These are phyloP conservation scores for Sebastes dallii DNA, from an alignment of 2,797 vertebrate genomes.

Conservation along the genomic window DNA sequence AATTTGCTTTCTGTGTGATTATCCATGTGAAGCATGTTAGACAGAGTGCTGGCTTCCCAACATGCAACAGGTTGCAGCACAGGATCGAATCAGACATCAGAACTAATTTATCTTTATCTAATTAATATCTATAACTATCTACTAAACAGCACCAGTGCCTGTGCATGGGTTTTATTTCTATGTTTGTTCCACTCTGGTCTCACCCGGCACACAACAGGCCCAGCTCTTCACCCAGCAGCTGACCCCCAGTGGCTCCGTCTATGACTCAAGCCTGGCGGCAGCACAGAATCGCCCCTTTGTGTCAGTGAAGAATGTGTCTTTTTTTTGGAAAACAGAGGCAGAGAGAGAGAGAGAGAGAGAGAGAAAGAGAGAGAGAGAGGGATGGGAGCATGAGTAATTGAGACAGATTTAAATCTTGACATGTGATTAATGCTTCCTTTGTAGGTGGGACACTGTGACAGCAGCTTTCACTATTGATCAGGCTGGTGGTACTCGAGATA, in stretches of 20 bases:
- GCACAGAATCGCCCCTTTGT: conserved; percentile 79
- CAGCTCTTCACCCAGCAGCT: conserved; percentile 55
- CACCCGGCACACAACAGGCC: conserved; percentile 49
- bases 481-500: neutral
- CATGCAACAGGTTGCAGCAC: neutral
- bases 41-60: neutral
- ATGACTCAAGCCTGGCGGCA: conserved; percentile 69
- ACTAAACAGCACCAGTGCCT: conserved; percentile 22
- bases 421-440: conserved; percentile 53
- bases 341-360: neutral
- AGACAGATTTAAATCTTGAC: conserved; percentile 57
- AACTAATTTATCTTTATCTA: neutral
- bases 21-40: neutral
- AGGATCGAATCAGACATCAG: neutral
- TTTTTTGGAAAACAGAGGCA: conserved; percentile 53
- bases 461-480: conserved; percentile 11
- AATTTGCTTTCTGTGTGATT: neutral
- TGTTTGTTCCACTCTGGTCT: conserved; percentile 41
- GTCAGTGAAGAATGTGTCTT: conserved; percentile 71
- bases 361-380: conserved; percentile 27
- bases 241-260: conserved; percentile 61
- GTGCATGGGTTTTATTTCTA: conserved; percentile 27
- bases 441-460: conserved; percentile 17
- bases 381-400: conserved; percentile 37
- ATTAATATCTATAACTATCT: neutral